These are phyloP conservation scores for Epirrhoe tristata DNA, from an alignment of 2,888 invertebrate genomes.

Conservation along the genomic window DNA sequence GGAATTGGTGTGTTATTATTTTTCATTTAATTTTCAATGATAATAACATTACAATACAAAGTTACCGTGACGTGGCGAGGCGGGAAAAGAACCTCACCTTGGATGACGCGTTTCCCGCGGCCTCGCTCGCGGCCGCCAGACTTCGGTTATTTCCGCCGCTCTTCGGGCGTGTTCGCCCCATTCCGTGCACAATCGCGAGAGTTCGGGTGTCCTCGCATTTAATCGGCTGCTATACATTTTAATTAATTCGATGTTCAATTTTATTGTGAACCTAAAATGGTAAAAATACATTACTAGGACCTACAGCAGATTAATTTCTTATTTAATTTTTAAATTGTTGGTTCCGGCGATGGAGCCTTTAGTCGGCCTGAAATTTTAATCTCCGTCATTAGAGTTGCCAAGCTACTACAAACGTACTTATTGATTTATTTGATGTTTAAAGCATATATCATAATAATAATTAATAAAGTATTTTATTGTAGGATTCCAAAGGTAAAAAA, in stretches of 20 bases:
- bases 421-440: too few relatives aligned
- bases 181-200: constrained; percentile 35
- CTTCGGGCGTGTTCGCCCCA: constrained; percentile 52
- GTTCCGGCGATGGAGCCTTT: too few relatives aligned
- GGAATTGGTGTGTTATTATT: constrained; percentile 48
- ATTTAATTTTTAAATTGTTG: too few relatives aligned
- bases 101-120: constrained; percentile 79
- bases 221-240: constrained; percentile 57
- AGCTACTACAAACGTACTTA: too few relatives aligned
- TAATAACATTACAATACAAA: constrained; percentile 67
- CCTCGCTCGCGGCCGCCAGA: constrained; percentile 81
- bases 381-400: too few relatives aligned
- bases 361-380: too few relatives aligned
- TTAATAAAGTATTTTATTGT: too few relatives aligned
- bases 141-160: constrained; percentile 57
- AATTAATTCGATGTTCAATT: constrained; percentile 63
- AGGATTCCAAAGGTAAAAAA: too few relatives aligned
- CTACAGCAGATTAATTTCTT: background rate
- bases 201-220: constrained; percentile 59
- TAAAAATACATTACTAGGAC: background rate
- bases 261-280: constrained; percentile 10
- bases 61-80: constrained; percentile 70
- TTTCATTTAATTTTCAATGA: constrained; percentile 52
- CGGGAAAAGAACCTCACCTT: constrained; percentile 81
- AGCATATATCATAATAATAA: too few relatives aligned